A percentile compares a stretch with the other conserved stretches of the same genome.
phyloP scores from a whole-genome alignment of 2,888 invertebrate species.

The Erebia palarica region DNA sequence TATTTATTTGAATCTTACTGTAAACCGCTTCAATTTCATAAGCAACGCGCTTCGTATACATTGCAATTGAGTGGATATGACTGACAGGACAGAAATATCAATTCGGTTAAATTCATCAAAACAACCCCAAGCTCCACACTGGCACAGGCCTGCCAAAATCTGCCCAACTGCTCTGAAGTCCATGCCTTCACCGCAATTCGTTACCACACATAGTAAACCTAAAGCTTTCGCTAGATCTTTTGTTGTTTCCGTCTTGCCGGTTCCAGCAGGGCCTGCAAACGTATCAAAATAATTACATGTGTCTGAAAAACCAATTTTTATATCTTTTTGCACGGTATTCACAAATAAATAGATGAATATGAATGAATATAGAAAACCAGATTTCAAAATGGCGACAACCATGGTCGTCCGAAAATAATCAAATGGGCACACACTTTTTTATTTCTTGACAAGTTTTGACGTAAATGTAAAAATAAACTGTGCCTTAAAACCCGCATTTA shows the following conservation, averaged over 20 bases:
- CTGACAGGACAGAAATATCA: conserved; percentile 94
- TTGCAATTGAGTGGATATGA: conserved; percentile 95
- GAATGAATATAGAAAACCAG: too few species aligned
- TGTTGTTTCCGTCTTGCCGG: conserved; percentile 95
- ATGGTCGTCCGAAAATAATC: too few species aligned
- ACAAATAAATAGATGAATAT: too few species aligned
- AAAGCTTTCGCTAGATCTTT: conserved; percentile 96
- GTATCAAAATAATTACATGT: not conserved
- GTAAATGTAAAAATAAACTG: too few species aligned
- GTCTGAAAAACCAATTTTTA: not conserved
- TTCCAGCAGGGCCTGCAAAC: conserved; percentile 86
- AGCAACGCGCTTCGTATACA: conserved; percentile 93
- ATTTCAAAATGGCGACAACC: too few species aligned
- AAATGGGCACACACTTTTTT: too few species aligned
- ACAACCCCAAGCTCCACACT: conserved; percentile 97
- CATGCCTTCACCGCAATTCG: conserved; percentile 97
- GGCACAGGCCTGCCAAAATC: conserved; percentile 89
- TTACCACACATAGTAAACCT: conserved; percentile 91
- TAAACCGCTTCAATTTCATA: conserved; percentile 87
- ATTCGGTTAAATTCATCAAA: conserved; percentile 98
- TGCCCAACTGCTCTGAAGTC: conserved; percentile 88
- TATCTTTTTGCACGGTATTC: too few species aligned
- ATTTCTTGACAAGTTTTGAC: too few species aligned
- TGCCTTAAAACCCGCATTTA: too few species aligned
- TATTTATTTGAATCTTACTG: conserved; percentile 71